These are phyloP conservation scores for Chrysolina oricalcia DNA, from an alignment of 2,888 invertebrate genomes.

Conservation along the genomic window DNA sequence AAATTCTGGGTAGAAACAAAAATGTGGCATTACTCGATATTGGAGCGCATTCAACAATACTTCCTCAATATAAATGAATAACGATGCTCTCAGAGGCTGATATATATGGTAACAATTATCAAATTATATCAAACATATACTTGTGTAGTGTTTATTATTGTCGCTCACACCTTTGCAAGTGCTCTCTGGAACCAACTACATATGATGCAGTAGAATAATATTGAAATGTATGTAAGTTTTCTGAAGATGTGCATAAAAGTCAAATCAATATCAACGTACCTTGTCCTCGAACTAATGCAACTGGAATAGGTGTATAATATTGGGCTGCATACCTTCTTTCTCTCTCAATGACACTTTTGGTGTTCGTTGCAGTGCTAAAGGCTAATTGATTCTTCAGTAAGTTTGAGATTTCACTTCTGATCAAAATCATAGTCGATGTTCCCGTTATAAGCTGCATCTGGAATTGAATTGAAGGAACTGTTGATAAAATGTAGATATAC, in stretches of 20 bases:
- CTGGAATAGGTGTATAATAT: conserved; percentile 4
- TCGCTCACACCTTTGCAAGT: too few relatives aligned
- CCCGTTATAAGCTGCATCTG: neutral
- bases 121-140: too few relatives aligned
- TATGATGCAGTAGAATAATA: too few relatives aligned
- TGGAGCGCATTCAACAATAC: too few relatives aligned
- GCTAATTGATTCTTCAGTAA: neutral
- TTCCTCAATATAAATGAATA: too few relatives aligned
- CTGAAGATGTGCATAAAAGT: neutral
- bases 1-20: too few relatives aligned
- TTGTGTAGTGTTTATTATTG: too few relatives aligned
- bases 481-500: neutral
- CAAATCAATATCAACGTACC: neutral
- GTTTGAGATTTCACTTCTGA: neutral
- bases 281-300: neutral
- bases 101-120: too few relatives aligned
- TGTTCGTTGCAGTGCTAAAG: neutral
- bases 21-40: too few relatives aligned
- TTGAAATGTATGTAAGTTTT: too few relatives aligned
- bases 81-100: too few relatives aligned
- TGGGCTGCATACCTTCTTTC: conserved; percentile 1
- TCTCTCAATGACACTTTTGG: neutral
- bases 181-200: too few relatives aligned
- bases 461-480: neutral
- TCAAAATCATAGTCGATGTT: neutral